Evolutionary conservation across 2,888 invertebrate species (phyloP), one percentile per base, ranked within the genome.

Genomic region (Dascillus cervinus): DNA sequence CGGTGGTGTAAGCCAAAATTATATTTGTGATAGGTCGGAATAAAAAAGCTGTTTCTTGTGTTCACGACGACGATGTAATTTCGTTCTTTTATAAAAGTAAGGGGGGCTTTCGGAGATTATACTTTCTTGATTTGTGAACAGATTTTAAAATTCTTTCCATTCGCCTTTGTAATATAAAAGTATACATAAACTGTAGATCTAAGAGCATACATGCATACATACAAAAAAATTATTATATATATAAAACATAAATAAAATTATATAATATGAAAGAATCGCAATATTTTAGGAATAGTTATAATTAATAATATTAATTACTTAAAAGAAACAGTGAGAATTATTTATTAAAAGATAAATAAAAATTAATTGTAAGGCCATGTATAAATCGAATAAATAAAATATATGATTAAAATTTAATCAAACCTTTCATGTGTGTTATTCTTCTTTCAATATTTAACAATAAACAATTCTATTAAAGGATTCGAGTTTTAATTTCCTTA

Each of bases 381-480:
- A 54, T 55, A 56, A 56, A 53, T 53, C 50, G 50, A 46, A 53
- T 53, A 56, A 36, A 43, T 43, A 46, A 56, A 55, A 54, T 55
- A 56, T 17, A 17, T 17, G 8, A 17, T 17, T 17, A 6, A 17
- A 6, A 17, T 17, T n/a, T n/a, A n/a, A n/a, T n/a, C n/a, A n/a
- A n/a, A n/a, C n/a, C n/a, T n/a, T n/a, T n/a, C n/a, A n/a, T n/a
- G n/a, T n/a, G n/a, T n/a, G n/a, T n/a, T n/a, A n/a, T n/a, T n/a
- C n/a, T n/a, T n/a, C n/a, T n/a, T n/a, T n/a, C n/a, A n/a, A n/a
- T n/a, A n/a, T n/a, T n/a, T n/a, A n/a, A n/a, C n/a, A n/a, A n/a
- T n/a, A n/a, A n/a, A n/a, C n/a, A n/a, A n/a, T n/a, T n/a, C n/a
- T n/a, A n/a, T n/a, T n/a, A n/a, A n/a, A n/a, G n/a, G n/a, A n/a